Base-by-base conservation (phyloP, 2,113 vertebrate species). In the Grallaria varia region DNA sequence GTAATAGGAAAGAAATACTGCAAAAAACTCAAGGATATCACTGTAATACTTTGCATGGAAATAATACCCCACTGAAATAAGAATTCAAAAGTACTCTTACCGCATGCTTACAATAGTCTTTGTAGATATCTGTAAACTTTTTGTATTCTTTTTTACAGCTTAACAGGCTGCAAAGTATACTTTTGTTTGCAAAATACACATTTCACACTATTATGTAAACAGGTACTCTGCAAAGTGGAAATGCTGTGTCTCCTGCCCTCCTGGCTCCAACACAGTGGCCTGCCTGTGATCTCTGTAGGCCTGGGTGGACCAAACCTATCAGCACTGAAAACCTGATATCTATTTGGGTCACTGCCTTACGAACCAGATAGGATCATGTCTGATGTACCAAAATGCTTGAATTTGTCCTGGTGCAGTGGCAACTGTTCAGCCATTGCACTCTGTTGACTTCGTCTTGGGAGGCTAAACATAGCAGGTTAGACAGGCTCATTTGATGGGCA, bases 281-380 rank as follows among this genome's bases (percentile, higher is more conserved):
- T 4, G 7, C 55, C 58, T 12, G 73, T 39, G 23, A 39, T 40
- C 33, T 45, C 55, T 37, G 4, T 45, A 17, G 44, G 31, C 23
- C 79, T 37, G 50, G 44, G 15, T 28, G 63, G n/a, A 40, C 31
- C 76, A 83, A 60, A 40, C 13, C 16, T 68, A 85, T 60, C 49
- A 82, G 23, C 24, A 20, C n/a, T 8, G 31, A 37, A 90, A 47
- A 60, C 31, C 1, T 0, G 0, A 45, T 53, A 5, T 33, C 35
- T 45, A 3, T 63, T 68, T 42, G 67, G 47, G 40, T 30, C 22
- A 83, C 16, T 0, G 6, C 39, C 53, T 75, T 58, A 45, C 39
- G 67, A 81, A 87, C 3, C 35, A 44, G 21, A 30, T 16, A 33
- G 74, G 35, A 49, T 44, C 25, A 30, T 0, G 0, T 25, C 59